A percentile compares a stretch with the other conserved stretches of the same genome.
phyloP scores from a whole-genome alignment of 2,797 vertebrate genomes.

The Clarias pachynema region DNA sequence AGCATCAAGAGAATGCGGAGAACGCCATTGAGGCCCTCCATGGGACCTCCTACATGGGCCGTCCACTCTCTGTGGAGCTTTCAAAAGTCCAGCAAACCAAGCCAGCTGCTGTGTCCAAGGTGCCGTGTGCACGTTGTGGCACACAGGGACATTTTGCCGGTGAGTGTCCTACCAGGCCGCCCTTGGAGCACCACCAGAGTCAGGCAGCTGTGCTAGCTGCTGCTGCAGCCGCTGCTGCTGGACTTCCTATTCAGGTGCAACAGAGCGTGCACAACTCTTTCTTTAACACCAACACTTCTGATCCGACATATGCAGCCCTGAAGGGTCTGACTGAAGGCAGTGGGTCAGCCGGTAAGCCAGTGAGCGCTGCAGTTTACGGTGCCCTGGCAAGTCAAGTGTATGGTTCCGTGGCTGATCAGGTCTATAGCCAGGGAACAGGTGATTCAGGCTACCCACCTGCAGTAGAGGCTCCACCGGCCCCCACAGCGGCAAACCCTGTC shows the following conservation, averaged over 20 bases:
- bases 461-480: conserved; percentile 34
- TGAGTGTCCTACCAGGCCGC: conserved; percentile 64
- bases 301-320: conserved; percentile 78
- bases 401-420: conserved; percentile 75
- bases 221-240: conserved; percentile 77
- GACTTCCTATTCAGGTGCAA: conserved; percentile 80
- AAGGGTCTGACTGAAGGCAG: conserved; percentile 76
- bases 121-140: conserved; percentile 64
- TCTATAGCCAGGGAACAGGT: conserved; percentile 53
- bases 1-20: conserved; percentile 91
- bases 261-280: conserved; percentile 83
- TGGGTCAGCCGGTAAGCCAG: conserved; percentile 70
- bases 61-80: conserved; percentile 88
- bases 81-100: conserved; percentile 69
- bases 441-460: conserved; percentile 44
- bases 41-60: conserved; percentile 92
- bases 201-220: conserved; percentile 79
- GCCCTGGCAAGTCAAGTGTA: conserved; percentile 82
- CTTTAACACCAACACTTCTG: conserved; percentile 78
- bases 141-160: conserved; percentile 63
- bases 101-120: conserved; percentile 52
- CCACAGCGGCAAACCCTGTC: conserved; percentile 44
- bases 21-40: conserved; percentile 91
- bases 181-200: conserved; percentile 80
- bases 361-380: conserved; percentile 72